phyloP scores from a whole-genome alignment of 2,797 vertebrate genomes.

The Notoglanidium macrostoma region DNA sequence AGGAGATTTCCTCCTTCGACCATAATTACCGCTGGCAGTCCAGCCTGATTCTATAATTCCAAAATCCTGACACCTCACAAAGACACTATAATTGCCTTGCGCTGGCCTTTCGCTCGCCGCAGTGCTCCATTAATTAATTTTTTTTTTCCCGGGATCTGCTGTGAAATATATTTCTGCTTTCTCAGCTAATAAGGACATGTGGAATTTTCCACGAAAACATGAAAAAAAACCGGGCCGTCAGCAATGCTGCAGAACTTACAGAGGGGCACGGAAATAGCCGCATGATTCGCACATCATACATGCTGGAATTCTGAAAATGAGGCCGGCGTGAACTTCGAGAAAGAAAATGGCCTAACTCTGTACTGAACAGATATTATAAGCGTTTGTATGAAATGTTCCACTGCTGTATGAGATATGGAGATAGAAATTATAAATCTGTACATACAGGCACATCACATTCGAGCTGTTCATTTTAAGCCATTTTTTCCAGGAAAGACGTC shows the following conservation, averaged over 20 bases:
- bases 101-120: conserved; percentile 74
- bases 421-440: not conserved
- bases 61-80: conserved; percentile 83
- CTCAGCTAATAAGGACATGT: conserved; percentile 77
- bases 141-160: conserved; percentile 63
- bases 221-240: conserved; percentile 70
- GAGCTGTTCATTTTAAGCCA: not conserved
- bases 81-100: conserved; percentile 81
- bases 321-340: conserved; percentile 1
- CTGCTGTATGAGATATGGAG: not conserved
- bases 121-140: conserved; percentile 78
- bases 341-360: not conserved
- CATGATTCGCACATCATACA: conserved; percentile 64
- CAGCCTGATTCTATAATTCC: conserved; percentile 74
- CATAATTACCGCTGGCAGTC: conserved; percentile 77
- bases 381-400: not conserved
- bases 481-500: not conserved
- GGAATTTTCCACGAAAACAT: conserved; percentile 94
- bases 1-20: conserved; percentile 66
- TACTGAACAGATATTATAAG: not conserved
- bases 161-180: conserved; percentile 68
- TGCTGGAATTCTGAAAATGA: conserved; percentile 64
- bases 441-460: not conserved
- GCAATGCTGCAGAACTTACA: conserved; percentile 56
- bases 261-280: conserved; percentile 65